These are phyloP conservation scores for Arothron firmamentum DNA, from an alignment of 2,113 vertebrate genomes.

Conservation along the genomic window DNA sequence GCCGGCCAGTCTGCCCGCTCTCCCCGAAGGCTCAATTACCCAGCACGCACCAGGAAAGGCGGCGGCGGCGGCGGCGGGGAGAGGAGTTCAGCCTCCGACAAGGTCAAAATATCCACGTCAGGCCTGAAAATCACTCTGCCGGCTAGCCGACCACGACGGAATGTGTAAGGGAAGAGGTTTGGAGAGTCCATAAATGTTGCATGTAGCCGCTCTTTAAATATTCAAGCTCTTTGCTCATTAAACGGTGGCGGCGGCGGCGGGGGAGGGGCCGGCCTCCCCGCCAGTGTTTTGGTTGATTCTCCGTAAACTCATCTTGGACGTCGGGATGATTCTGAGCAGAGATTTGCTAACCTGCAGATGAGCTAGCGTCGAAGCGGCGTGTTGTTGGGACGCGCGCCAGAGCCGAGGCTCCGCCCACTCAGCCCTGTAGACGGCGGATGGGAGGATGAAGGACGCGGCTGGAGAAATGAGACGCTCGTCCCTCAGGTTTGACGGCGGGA, in stretches of 20 bases:
- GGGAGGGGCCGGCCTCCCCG: not conserved
- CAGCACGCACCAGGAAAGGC: conserved; percentile 24
- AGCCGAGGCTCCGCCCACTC: too few relatives aligned
- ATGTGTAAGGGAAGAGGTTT: conserved; percentile 40
- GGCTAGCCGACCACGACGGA: conserved; percentile 21
- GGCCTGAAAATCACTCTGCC: conserved; percentile 34
- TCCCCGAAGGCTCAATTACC: conserved; percentile 67
- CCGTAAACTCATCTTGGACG: conserved; percentile 17
- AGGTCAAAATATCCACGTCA: conserved; percentile 63
- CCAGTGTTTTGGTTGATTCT: conserved; percentile 28
- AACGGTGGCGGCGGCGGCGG: conserved; percentile 31
- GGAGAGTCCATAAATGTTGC: conserved; percentile 50
- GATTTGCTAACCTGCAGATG: conserved; percentile 31
- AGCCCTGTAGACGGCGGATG: too few relatives aligned
- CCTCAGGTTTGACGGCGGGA: too few relatives aligned
- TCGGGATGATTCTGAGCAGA: conserved; percentile 41
- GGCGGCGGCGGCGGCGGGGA: conserved; percentile 3
- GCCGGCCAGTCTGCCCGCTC: conserved; percentile 42
- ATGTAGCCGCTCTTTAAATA: conserved; percentile 44
- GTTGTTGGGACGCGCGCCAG: too few relatives aligned
- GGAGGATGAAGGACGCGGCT: too few relatives aligned
- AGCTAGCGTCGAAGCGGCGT: conserved; percentile 1
- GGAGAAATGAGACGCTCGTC: too few relatives aligned
- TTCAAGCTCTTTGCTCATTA: conserved; percentile 48
- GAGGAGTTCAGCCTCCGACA: conserved; percentile 45